phyloP scores from a whole-genome alignment of 2,113 vertebrate species.

The Syngnathus typhle region DNA sequence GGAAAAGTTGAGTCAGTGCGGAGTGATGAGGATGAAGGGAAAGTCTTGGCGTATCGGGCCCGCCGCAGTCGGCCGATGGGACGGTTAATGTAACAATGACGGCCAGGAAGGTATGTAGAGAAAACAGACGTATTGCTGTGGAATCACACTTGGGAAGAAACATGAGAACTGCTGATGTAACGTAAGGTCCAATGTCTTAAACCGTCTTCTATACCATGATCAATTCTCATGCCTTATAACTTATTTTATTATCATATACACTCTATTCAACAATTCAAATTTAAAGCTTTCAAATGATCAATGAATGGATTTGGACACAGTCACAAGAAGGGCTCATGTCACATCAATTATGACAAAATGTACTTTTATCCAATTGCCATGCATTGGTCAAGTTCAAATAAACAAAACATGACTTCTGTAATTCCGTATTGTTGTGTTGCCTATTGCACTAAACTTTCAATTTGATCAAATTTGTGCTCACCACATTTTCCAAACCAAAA shows the following conservation, averaged over 20 bases:
- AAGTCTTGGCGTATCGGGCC: slow-evolving; percentile 24
- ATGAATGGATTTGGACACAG: not conserved
- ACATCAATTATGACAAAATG: not conserved
- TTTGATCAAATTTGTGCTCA: no score
- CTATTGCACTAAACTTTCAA: no score
- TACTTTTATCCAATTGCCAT: not conserved
- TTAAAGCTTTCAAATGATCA: not conserved
- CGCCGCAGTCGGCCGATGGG: slow-evolving; percentile 30
- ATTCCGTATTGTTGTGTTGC: no score
- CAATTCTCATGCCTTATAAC: not conserved
- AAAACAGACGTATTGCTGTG: slow-evolving; percentile 1
- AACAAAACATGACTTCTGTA: no score
- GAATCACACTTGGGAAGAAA: not conserved
- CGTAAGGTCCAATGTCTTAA: not conserved
- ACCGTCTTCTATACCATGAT: not conserved
- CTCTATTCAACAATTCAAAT: not conserved
- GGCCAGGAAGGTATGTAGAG: not conserved
- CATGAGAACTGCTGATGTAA: not conserved
- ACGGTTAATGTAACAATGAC: slow-evolving; percentile 6
- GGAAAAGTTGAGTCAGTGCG: slow-evolving; percentile 60
- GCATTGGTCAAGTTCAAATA: no score
- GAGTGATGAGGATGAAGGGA: slow-evolving; percentile 34
- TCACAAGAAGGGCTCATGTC: not conserved
- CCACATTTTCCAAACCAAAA: no score
- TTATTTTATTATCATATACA: not conserved